Base-by-base conservation (phyloP, 1,140 invertebrate genomes). In the Ceratitis capitata region DNA sequence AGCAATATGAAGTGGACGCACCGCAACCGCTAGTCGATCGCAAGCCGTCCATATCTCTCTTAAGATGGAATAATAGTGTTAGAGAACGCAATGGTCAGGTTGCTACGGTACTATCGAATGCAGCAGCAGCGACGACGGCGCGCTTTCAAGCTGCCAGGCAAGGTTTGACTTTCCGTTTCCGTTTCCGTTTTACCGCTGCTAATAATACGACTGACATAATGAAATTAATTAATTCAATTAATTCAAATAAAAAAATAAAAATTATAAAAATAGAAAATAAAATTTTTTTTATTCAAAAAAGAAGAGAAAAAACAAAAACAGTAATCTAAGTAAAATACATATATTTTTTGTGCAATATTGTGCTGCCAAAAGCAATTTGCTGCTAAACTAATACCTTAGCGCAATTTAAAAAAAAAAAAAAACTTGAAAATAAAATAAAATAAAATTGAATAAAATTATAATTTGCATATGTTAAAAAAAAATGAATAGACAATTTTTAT, bases 1-100 rank as follows among this genome's bases (percentile, higher is more conserved):
- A 89, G 56, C 90, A 87, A 58, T 92, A 92, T 84, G 93, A 93
- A 88, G 89, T 92, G 88, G 93, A 93, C 85, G 86, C 92, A 85
- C 93, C 93, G 58, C 93, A 93, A 88, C 93, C 93, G 42, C 87
- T 93, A 84, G 92, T 93, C 85, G 91, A 92, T 86, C 89, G 93
- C 82, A 92, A 89, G 88, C 93, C 93, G n/a, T 93, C 92, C 83
- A 92, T 92, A 19, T 92, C 92, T 26, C 86, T 93, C 82, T 89
- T 93, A 87, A 92, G 92, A 88, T 93, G 93, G 93, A 91, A 87
- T 74, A 88, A 87, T 87, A 87, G 84, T 84, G 85, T 51, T 83
- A 83, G 64, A 82, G 23, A 39, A 49, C 85, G 47, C 23, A 82
- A 85, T 88, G 85, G 84, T 85, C 61, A 87, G 87, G 83, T 83